These are phyloP conservation scores for Silurus glanis DNA, from an alignment of 2,113 vertebrate species.

Conservation along the genomic window DNA sequence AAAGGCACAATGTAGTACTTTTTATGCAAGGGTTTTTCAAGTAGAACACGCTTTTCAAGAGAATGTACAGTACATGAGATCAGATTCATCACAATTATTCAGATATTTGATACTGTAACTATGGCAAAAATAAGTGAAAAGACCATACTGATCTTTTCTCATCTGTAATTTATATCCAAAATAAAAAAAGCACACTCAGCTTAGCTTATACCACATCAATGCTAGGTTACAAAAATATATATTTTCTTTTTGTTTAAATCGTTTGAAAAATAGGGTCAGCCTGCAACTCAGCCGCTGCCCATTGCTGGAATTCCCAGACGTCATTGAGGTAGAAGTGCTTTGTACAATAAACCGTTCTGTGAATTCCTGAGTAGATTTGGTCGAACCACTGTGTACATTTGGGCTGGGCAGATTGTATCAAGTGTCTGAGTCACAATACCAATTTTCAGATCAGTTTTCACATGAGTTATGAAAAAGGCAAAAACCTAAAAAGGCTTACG, in stretches of 20 bases:
- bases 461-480: conserved; percentile 6
- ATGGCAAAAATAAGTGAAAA: not conserved
- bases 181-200: not conserved
- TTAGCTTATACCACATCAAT: not conserved
- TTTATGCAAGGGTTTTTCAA: not conserved
- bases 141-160: not conserved
- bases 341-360: conserved; percentile 32
- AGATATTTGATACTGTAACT: not conserved
- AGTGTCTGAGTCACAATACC: conserved; percentile 28
- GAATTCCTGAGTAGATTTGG: conserved; percentile 27
- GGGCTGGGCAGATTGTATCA: not conserved
- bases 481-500: not conserved
- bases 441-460: not conserved
- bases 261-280: not conserved
- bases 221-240: not conserved
- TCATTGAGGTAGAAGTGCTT: conserved; percentile 10
- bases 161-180: not conserved
- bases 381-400: conserved; percentile 3
- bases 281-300: not conserved
- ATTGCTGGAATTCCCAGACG: not conserved
- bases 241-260: not conserved
- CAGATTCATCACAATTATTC: not conserved
- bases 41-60: not conserved
- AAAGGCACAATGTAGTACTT: not conserved
- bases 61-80: not conserved